These are phyloP conservation scores for Cephus pulcher DNA, from an alignment of 2,888 invertebrate species.

Conservation along the genomic window DNA sequence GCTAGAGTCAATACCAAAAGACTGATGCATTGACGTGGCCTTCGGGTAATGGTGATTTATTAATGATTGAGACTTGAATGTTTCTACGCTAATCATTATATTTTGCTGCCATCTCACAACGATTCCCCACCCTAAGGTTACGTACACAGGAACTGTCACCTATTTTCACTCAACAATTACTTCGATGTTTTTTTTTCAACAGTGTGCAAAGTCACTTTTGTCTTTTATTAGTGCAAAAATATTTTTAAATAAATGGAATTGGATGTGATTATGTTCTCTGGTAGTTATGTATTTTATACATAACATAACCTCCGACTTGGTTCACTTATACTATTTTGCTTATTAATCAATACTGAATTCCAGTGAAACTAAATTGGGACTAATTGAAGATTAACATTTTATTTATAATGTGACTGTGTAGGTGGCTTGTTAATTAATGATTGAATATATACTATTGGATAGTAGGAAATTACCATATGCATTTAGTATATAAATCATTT, in stretches of 20 bases:
- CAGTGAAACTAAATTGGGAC: neutral
- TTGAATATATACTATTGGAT: neutral
- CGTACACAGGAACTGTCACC: neutral
- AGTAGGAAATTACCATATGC: neutral
- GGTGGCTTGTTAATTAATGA: neutral
- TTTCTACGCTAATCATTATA: neutral
- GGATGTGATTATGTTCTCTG: neutral
- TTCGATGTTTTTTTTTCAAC: neutral
- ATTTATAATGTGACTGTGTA: neutral
- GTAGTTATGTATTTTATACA: neutral
- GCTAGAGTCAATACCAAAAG: neutral
- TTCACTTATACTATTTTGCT: neutral
- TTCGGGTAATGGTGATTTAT: neutral
- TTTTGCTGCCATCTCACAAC: neutral
- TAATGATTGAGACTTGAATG: neutral
- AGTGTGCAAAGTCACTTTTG: neutral
- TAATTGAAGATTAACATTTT: neutral
- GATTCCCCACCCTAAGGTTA: neutral
- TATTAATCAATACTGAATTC: neutral
- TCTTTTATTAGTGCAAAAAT: neutral
- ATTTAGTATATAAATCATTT: too few relatives aligned
- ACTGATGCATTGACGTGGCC: neutral
- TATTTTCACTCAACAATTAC: neutral
- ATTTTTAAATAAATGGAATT: neutral
- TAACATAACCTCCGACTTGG: neutral